Base-by-base conservation (phyloP, 2,113 vertebrate species). In the Melanostigma gelatinosum region DNA sequence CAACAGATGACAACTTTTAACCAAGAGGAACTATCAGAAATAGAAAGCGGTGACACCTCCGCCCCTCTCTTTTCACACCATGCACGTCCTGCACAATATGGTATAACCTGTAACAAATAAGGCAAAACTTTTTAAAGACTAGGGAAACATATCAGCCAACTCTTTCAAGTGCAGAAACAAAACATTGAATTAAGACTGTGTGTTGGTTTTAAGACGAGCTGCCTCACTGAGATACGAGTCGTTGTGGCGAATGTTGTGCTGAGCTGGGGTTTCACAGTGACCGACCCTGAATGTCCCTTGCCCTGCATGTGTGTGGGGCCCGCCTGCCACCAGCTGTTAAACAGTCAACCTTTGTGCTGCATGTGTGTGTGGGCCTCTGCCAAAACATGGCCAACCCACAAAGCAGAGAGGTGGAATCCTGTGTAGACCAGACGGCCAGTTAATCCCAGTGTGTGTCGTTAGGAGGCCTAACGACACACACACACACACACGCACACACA, bases 381-480 rank as follows among this genome's bases (percentile, higher is more conserved):
- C 65, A 79, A 87, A 87, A 87, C 80, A 78, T 1, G 72, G 78
- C 58, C 71, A 73, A 80, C 63, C 64, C 84, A 80, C 72, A 42
- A 60, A 65, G 68, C 1, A 44, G 79, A 77, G 77, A 83, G 66
- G 62, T 42, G 66, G 81, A 84, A 80, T 89, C 84, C 83, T 83
- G 83, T 64, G 32, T 18, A 70, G 48, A 82, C 38, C 91, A 92
- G 93, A 93, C 88, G 74, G 80, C 67, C 75, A 40, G 82, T 75
- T 92, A 92, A 92, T 92, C 90, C 89, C 27, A 65, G n/a, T n/a
- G n/a, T n/a, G n/a, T n/a, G n/a, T n/a, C n/a, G n/a, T n/a, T n/a
- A n/a, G n/a, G n/a, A n/a, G n/a, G n/a, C n/a, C n/a, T n/a, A n/a
- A n/a, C n/a, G n/a, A n/a, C n/a, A n/a, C n/a, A n/a, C n/a, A n/a